Evolutionary conservation across 2,113 vertebrate species (phyloP).

Genomic region (Malurus elegans): DNA sequence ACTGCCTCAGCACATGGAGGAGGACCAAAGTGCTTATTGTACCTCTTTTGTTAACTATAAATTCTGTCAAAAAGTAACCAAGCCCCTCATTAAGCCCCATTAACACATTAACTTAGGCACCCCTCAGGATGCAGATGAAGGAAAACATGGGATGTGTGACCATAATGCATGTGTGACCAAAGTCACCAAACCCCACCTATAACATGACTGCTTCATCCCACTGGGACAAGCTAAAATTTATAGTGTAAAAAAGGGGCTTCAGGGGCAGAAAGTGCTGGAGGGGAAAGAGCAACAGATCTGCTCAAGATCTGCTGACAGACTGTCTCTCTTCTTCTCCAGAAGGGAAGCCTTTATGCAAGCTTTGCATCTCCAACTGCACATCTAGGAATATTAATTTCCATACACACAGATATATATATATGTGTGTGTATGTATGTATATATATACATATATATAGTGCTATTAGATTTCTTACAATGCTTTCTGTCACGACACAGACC

Average conservation of each 20-base stretch:
- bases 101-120: background rate
- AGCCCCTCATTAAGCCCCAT: background rate
- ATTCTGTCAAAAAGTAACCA: accelerated
- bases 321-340: background rate
- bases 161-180: background rate
- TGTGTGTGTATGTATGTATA: background rate
- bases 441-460: too few species aligned
- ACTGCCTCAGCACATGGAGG: background rate
- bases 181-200: background rate
- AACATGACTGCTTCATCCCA: background rate
- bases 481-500: background rate
- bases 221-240: background rate
- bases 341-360: background rate
- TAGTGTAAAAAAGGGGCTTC: background rate
- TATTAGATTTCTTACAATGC: background rate
- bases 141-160: background rate
- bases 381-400: background rate
- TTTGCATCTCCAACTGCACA: background rate
- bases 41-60: background rate
- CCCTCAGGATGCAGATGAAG: background rate
- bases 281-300: background rate
- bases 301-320: background rate
- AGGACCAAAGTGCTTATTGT: background rate
- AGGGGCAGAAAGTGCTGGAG: background rate
- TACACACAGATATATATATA: accelerated